A percentile compares a stretch with the other conserved stretches of the same genome.
Conservation (phyloP, 2,797 vertebrate genomes). For the Micromesistius poutassou region DNA sequence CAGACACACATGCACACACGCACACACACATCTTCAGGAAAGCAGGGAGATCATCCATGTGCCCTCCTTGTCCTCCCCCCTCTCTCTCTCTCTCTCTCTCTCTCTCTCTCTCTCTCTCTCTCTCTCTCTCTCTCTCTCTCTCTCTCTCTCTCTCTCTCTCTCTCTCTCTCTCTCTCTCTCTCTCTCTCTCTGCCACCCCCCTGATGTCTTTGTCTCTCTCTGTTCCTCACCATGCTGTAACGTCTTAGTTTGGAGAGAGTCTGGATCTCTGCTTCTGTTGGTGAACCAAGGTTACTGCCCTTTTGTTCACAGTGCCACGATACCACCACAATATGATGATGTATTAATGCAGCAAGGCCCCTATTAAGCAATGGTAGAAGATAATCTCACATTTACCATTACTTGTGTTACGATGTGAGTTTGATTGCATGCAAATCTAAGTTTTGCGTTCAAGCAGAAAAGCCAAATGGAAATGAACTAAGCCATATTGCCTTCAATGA, state of each 20-base stretch:
- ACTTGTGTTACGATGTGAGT: background rate
- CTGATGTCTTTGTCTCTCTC: background rate
- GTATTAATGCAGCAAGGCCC: background rate
- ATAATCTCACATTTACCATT: background rate
- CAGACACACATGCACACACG: background rate
- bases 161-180: no score
- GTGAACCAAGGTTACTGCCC: background rate
- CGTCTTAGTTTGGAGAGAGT: background rate
- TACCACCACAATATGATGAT: background rate
- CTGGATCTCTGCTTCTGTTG: background rate
- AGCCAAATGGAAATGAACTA: background rate
- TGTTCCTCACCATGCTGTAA: background rate
- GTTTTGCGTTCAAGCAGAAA: background rate
- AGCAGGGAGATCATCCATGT: constrained; percentile 16
- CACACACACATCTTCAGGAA: constrained; percentile 19
- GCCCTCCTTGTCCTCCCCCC: background rate
- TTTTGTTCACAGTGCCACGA: background rate
- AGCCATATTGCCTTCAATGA: background rate
- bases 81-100: no score
- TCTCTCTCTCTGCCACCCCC: constrained; percentile 1
- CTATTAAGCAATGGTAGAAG: background rate
- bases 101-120: background rate
- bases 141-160: background rate
- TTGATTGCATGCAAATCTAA: background rate
- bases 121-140: background rate